A percentile compares a stretch with the other conserved stretches of the same genome.
phyloP scores from a whole-genome alignment of 2,113 vertebrate genomes.

The Albula glossodonta region DNA sequence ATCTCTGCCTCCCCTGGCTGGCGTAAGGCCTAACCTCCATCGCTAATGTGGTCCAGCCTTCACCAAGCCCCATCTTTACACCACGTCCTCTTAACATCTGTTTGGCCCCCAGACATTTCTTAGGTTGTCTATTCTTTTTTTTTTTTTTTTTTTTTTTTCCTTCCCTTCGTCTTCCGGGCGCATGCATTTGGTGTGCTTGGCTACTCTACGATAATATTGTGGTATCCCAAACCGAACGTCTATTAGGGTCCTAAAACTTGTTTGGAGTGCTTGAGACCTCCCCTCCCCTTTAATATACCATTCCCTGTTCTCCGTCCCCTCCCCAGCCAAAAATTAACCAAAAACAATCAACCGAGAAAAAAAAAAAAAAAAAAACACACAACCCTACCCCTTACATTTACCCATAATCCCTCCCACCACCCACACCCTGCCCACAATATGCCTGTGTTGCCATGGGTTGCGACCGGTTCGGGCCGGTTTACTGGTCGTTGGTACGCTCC shows the following conservation, averaged over 20 bases:
- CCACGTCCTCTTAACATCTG: neutral
- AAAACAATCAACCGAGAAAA: conserved; percentile 5
- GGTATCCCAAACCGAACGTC: neutral
- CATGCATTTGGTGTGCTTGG: conserved; percentile 16
- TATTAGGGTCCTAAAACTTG: neutral
- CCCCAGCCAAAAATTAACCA: conserved; percentile 9
- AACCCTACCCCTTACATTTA: neutral
- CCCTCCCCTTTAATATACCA: neutral
- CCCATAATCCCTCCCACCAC: neutral
- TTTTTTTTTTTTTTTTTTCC: too few species aligned
- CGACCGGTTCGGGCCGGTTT: conserved; percentile 36
- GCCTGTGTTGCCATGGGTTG: neutral
- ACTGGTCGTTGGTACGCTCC: conserved; percentile 79
- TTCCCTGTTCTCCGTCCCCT: neutral
- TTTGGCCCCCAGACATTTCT: too few species aligned
- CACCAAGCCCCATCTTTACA: neutral
- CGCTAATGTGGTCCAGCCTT: neutral
- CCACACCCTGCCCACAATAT: neutral
- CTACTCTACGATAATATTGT: conserved; percentile 15
- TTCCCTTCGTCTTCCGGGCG: neutral
- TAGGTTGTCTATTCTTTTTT: too few species aligned
- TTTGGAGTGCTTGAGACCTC: neutral
- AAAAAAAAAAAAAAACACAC: conserved; percentile 5
- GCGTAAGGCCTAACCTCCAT: neutral
- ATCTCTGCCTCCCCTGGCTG: neutral